These are phyloP conservation scores for Meteorus cinctellus DNA, from an alignment of 2,888 invertebrate genomes.

Conservation along the genomic window DNA sequence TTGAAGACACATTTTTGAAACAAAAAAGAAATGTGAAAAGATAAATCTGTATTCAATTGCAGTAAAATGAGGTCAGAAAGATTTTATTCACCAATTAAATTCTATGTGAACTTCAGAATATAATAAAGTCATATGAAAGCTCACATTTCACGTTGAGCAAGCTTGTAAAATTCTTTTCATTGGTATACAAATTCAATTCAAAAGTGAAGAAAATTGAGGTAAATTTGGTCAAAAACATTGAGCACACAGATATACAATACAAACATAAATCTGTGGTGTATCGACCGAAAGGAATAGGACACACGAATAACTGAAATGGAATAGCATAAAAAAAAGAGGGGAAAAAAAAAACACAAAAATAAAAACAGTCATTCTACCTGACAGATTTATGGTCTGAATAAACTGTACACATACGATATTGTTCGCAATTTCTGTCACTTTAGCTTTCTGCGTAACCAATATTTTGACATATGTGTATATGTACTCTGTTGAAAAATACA, in stretches of 20 bases:
- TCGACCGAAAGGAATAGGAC: slow-evolving; percentile 23
- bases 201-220: slow-evolving; percentile 31
- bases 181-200: slow-evolving; percentile 13
- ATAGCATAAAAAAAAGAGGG: background rate
- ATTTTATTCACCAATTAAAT: slow-evolving; percentile 60
- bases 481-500: too few relatives aligned
- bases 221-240: slow-evolving; percentile 39
- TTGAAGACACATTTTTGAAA: background rate
- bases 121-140: slow-evolving; percentile 55
- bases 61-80: slow-evolving; percentile 48
- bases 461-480: slow-evolving; percentile 10
- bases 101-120: slow-evolving; percentile 54
- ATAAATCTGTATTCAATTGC: slow-evolving; percentile 30
- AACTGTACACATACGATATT: slow-evolving; percentile 33
- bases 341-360: slow-evolving; percentile 15
- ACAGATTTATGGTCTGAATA: slow-evolving; percentile 38
- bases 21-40: background rate
- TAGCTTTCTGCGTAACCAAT: slow-evolving; percentile 29
- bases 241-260: background rate
- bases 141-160: slow-evolving; percentile 61
- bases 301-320: slow-evolving; percentile 29
- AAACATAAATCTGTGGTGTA: slow-evolving; percentile 18
- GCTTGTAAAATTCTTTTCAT: slow-evolving; percentile 59
- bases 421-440: slow-evolving; percentile 31
- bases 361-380: slow-evolving; percentile 32